Base-by-base conservation (phyloP, 1,140 invertebrate genomes). In the Macrobrachium rosenbergii region DNA sequence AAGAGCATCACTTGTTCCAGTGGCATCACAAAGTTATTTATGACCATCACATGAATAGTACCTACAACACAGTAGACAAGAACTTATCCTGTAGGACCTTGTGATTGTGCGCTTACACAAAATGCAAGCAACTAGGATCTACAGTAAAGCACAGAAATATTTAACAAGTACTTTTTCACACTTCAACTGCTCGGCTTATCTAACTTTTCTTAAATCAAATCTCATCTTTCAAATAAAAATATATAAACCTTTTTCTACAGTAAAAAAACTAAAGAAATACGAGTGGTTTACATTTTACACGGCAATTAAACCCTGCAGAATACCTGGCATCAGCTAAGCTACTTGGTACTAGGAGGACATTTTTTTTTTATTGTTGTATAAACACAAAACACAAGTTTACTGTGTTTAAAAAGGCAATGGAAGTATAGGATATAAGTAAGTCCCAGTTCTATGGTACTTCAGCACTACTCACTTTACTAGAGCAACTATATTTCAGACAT, bases 61-160 rank as follows among this genome's bases (percentile, higher is more conserved):
- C 45, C 10, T 21, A 52, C n/a, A 67, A 58, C 58, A 60, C 60
- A 21, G 62, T 73, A 77, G 58, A 76, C 72, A 58, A 58, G 62
- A 37, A 62, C 59, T 76, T 76, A 62, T 62, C 28, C 28, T 52
- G 19, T 59, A 63, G 59, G 72, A 83, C 58, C 60, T 14, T 72
- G 28, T 63, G 52, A 75, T 63, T 76, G 72, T 75, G 60, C 59
- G 59, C 62, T 83, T 75, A 59, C 82, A 83, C 82, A 59, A 28
- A 76, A 76, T 67, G 82, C 82, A 83, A 83, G 82, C 72, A 62
- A 83, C 82, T 75, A 83, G 10, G 23, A 72, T n/a, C 69, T 72
- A 72, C 69, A 28, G 37, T 23, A 72, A 72, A 43, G 23, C 23
- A 43, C 23, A 72, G 69, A 60, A 67, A 67, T 69, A 69, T 63